A percentile compares a stretch with the other conserved stretches of the same genome.
These are phyloP conservation scores for Patella pellucida DNA, from an alignment of 2,888 invertebrate species.

Conservation along the genomic window DNA sequence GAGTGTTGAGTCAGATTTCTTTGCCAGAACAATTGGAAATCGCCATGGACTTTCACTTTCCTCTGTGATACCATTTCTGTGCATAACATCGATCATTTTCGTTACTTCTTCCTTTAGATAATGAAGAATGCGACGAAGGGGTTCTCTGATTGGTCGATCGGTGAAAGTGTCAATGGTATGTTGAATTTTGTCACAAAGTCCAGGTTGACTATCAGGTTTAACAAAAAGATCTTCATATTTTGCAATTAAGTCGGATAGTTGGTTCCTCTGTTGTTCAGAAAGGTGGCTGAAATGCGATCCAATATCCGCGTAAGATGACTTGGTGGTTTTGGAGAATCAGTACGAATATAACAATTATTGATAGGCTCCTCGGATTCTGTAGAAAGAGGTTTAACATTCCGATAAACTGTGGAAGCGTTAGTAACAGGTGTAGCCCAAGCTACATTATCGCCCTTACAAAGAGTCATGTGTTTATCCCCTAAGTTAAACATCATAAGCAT, in stretches of 20 bases:
- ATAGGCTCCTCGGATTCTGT: background rate
- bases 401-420: no score
- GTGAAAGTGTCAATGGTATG: background rate
- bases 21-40: constrained; percentile 1
- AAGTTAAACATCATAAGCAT: background rate
- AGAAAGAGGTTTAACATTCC: no score
- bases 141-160: background rate
- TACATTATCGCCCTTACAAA: no score
- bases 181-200: constrained; percentile 1
- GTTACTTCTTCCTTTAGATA: background rate
- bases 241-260: background rate
- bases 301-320: background rate
- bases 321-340: background rate
- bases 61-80: background rate
- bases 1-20: background rate
- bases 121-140: background rate
- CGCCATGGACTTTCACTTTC: constrained; percentile 1
- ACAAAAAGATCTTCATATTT: background rate
- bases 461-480: no score
- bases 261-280: background rate
- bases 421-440: no score
- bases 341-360: background rate
- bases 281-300: background rate
- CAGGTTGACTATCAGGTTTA: background rate
- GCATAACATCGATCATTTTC: background rate